phyloP scores from a whole-genome alignment of 2,113 vertebrate genomes.

The Delphinus delphis region DNA sequence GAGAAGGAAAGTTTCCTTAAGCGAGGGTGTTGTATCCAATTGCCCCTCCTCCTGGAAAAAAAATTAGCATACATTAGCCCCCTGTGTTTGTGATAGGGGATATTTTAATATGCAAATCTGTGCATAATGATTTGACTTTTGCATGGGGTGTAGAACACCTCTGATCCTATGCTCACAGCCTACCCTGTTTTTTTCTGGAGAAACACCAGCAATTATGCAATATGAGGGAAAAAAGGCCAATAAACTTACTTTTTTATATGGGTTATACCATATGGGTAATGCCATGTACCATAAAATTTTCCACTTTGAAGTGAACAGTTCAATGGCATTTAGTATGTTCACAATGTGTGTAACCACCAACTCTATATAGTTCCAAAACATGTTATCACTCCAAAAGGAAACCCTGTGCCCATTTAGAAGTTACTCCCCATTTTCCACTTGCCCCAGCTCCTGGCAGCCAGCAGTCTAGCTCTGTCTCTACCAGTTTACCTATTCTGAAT shows the following conservation, averaged over 20 bases:
- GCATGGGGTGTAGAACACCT: neutral
- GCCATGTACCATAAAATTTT: neutral
- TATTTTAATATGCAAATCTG: neutral
- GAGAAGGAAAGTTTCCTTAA: neutral
- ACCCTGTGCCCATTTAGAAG: neutral
- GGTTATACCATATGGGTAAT: neutral
- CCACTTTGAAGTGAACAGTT: neutral
- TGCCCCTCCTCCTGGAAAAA: neutral
- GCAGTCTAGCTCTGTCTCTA: neutral
- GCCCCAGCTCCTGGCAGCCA: too few relatives aligned
- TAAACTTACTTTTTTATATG: neutral
- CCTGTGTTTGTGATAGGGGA: neutral
- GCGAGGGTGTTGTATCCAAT: neutral
- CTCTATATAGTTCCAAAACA: neutral
- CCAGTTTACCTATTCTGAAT: neutral
- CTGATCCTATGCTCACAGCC: neutral
- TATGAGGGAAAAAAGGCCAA: neutral
- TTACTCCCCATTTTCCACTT: neutral
- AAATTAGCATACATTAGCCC: neutral
- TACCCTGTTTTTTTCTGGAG: neutral
- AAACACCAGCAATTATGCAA: neutral
- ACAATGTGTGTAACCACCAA: neutral
- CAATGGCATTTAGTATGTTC: neutral
- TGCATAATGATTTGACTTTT: neutral
- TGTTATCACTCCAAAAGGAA: neutral